Evolutionary conservation across 2,113 vertebrate species (phyloP).

Genomic region (Platycercus adscitus): DNA sequence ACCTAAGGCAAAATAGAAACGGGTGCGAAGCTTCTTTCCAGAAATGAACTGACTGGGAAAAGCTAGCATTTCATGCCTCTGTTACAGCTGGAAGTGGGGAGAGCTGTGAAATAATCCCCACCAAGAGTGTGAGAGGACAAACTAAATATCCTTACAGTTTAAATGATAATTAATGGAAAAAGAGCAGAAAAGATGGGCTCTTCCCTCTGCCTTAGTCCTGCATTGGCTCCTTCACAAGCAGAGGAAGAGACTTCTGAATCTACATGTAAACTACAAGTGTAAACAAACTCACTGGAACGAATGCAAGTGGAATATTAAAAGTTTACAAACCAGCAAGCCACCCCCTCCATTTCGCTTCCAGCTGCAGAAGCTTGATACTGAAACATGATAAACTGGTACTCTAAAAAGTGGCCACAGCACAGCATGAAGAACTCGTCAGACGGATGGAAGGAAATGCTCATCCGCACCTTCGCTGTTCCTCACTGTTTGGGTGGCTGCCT

Average conservation of each 20-base stretch:
- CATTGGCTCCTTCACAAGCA: neutral
- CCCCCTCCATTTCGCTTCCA: neutral
- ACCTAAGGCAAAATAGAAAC: neutral
- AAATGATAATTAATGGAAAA: neutral
- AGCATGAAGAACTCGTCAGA: neutral
- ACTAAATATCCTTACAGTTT: neutral
- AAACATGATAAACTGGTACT: neutral
- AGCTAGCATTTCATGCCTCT: neutral
- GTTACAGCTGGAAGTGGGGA: neutral
- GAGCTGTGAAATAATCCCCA: neutral
- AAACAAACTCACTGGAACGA: neutral
- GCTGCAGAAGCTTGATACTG: neutral
- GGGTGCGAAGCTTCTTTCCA: neutral
- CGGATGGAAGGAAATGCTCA: neutral
- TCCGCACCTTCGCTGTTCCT: accelerated
- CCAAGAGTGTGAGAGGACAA: neutral
- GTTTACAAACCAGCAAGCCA: neutral
- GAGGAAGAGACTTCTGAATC: neutral
- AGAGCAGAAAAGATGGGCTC: neutral
- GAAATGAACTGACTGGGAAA: neutral
- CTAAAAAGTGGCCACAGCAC: neutral
- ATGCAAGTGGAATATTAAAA: neutral
- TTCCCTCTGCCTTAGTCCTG: neutral
- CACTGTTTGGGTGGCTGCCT: neutral
- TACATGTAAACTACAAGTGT: neutral